Percentiles rank a stretch among this genome's conserved stretches.
Conservation (phyloP, 2,888 invertebrate species). For the Drosophila neotestacea region DNA sequence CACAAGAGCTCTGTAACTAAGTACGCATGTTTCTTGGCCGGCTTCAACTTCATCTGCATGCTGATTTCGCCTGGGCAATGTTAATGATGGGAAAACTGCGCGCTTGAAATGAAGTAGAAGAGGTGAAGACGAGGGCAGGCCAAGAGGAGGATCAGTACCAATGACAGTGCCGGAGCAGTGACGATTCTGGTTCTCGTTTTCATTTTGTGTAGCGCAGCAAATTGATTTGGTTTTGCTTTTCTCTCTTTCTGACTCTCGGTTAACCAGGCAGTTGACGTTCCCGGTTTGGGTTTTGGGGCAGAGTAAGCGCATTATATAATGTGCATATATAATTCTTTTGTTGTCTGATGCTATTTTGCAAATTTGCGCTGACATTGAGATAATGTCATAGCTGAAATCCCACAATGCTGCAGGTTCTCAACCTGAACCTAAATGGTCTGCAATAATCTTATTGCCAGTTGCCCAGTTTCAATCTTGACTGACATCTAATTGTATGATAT, state of each 20-base stretch:
- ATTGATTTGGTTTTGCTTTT: constrained; percentile 64
- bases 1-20: constrained; percentile 60
- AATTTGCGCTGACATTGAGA: constrained; percentile 70
- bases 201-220: constrained; percentile 61
- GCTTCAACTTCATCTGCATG: constrained; percentile 71
- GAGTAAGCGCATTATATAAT: constrained; percentile 62
- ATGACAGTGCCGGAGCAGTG: constrained; percentile 29
- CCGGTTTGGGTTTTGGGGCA: constrained; percentile 28
- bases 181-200: constrained; percentile 63
- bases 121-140: neutral
- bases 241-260: neutral
- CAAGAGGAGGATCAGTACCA: constrained; percentile 27
- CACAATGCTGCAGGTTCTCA: constrained; percentile 11
- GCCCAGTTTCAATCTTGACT: constrained; percentile 46
- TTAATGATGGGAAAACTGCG: constrained; percentile 73
- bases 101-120: constrained; percentile 22
- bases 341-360: constrained; percentile 74
- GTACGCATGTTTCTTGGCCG: constrained; percentile 81
- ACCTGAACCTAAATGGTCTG: constrained; percentile 9
- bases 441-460: constrained; percentile 14
- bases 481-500: constrained; percentile 66
- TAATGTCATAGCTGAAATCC: constrained; percentile 67
- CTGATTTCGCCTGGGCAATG: constrained; percentile 68
- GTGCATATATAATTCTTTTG: constrained; percentile 75
- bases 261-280: constrained; percentile 53